Percentiles rank a stretch among this genome's conserved stretches.
Evolutionary conservation across 2,888 invertebrate genomes (phyloP).

Genomic region (Epicampocera succincta): DNA sequence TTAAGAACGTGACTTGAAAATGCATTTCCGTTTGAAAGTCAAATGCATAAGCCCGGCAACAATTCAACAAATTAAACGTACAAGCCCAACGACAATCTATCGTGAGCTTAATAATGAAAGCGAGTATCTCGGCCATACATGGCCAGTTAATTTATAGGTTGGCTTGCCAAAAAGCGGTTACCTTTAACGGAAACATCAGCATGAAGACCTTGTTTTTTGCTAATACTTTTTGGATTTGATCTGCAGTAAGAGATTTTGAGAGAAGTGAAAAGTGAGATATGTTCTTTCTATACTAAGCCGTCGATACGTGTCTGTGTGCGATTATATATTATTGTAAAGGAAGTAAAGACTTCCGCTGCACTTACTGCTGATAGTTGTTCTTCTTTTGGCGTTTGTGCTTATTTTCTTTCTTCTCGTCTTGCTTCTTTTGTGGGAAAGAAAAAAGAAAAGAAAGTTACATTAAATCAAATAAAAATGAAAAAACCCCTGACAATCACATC

Average conservation of each 20-base stretch:
- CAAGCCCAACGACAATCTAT: slow-evolving; percentile 22
- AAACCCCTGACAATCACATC: slow-evolving; percentile 65
- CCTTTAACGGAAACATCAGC: no score
- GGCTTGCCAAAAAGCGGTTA: no score
- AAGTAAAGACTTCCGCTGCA: slow-evolving; percentile 63
- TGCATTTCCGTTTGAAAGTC: slow-evolving; percentile 60
- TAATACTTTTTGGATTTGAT: no score
- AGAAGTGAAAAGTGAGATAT: no score
- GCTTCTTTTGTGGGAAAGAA: slow-evolving; percentile 20
- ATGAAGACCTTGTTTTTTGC: no score
- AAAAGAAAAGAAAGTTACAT: not conserved
- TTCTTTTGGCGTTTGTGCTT: slow-evolving; percentile 4
- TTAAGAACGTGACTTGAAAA: slow-evolving; percentile 68
- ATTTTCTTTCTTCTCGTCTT: slow-evolving; percentile 8
- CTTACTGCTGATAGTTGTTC: slow-evolving; percentile 59
- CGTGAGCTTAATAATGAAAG: no score
- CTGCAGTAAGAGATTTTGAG: no score
- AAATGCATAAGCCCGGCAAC: slow-evolving; percentile 24
- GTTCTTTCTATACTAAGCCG: no score
- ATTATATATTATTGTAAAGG: slow-evolving; percentile 47
- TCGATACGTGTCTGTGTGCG: not conserved
- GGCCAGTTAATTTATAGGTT: no score
- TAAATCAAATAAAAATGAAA: not conserved
- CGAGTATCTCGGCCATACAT: no score
- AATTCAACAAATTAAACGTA: slow-evolving; percentile 49